Evolutionary conservation across 2,888 invertebrate species (phyloP).

Genomic region (Xylota sylvarum): DNA sequence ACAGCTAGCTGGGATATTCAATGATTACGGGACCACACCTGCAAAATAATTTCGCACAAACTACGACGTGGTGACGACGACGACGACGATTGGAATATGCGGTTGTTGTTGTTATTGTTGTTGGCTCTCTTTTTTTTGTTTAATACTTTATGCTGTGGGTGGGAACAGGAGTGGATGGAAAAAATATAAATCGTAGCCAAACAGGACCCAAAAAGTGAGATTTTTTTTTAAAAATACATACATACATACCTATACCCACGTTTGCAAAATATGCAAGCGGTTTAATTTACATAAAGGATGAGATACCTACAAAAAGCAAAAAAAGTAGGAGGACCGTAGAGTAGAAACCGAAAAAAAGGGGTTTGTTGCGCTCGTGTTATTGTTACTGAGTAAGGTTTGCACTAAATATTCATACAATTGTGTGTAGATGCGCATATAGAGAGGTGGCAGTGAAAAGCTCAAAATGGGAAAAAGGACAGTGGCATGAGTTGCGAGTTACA

Average conservation of each 20-base stretch:
- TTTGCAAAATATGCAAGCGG: conserved; percentile 59
- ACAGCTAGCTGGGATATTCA: conserved; percentile 34
- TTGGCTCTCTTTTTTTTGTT: background rate
- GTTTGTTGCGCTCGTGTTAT: conserved; percentile 7
- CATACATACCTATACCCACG: no score
- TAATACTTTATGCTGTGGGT: conserved; percentile 45
- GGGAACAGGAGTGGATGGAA: no score
- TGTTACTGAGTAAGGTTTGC: conserved; percentile 5
- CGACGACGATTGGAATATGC: conserved; percentile 44
- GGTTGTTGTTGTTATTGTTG: conserved; percentile 14
- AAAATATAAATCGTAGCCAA: conserved; percentile 1
- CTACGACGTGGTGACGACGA: conserved; percentile 9
- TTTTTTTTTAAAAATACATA: conserved; percentile 25
- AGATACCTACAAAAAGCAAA: background rate
- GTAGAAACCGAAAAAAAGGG: background rate
- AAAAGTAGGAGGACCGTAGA: background rate
- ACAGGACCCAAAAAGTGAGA: conserved; percentile 18
- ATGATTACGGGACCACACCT: conserved; percentile 64
- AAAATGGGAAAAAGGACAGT: background rate
- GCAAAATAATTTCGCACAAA: conserved; percentile 56
- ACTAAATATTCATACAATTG: background rate
- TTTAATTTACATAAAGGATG: conserved; percentile 70
- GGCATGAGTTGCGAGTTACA: background rate
- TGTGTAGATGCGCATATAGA: background rate
- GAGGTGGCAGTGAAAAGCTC: background rate